Base-by-base conservation (phyloP, 1,140 invertebrate genomes). In the Pararge aegeria region DNA sequence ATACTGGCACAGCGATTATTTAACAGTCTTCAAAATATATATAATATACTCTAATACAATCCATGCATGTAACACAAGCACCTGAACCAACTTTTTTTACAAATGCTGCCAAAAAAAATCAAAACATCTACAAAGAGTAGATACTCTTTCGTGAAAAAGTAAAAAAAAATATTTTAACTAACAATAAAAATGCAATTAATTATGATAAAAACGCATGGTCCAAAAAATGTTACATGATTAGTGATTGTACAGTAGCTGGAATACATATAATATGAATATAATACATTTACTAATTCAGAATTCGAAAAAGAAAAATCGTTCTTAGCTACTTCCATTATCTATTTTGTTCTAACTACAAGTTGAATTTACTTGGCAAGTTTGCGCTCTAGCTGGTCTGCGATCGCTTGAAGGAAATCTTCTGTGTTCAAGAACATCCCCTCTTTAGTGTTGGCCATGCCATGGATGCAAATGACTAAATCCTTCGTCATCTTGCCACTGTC, bases 401-500 rank as follows among this genome's bases (percentile, higher is more conserved):
- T 93, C 27, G 95, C 95, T 66, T 95, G 93, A 13, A 97, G 85
- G 89, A 97, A 97, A 80, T 97, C 96, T 91, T 96, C 94, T 0
- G 96, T 97, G 79, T 96, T 93, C 54, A 97, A 90, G 78, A 93
- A 97, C 92, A 97, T 96, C 34, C 92, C 92, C 66, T 96, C 93
- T 74, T 94, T 94, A 0, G 96, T 94, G 72, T 95, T 95, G 12
- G 90, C 83, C 56, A 94, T 60, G 2, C 96, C 96, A 81, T 97
- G 95, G 70, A 98, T 96, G 76, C 96, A 97, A 65, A 94, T 94
- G 18, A 96, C 96, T 62, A 98, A 90, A 91, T 98, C 97, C 88
- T 98, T 98, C 1, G 97, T 98, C 95, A 97, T 96, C 73, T 94
- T 93, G n/a, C 97, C 96, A 40, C 92, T 91, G 78, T 98, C 96